Base-by-base conservation (phyloP, 1,140 invertebrate species). In the Pogonomyrmex californicus region DNA sequence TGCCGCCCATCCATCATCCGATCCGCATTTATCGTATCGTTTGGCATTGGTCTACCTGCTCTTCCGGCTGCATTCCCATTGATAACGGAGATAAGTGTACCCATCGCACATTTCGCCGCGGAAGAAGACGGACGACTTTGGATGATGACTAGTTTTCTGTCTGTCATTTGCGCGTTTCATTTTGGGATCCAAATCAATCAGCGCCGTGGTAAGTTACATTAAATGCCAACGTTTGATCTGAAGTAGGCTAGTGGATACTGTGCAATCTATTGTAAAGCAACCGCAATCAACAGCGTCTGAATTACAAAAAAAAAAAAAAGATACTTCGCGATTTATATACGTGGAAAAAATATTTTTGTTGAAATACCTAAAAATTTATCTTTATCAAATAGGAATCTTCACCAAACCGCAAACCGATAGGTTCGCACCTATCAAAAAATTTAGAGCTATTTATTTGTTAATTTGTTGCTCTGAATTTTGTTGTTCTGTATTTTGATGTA, bases 81-180 rank as follows among this genome's bases (percentile, higher is more conserved):
- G 89, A 91, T 91, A 91, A 91, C 71, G 81, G 86, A 90, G 88
- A 90, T 90, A 91, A 91, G 89, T 91, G 88, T 88, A 86, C 58
- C 77, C 86, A 88, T 88, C 81, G 86, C 56, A 12, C 86, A 41
- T 47, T 63, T 60, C 68, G 33, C 49, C n/a, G 41, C 41, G 62
- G 76, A 88, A 81, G 87, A 91, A 91, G 90, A 91, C 90, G 90
- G 63, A 91, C 88, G 89, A 91, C 87, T 91, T 79, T 66, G 86
- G 60, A 88, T 83, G 87, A 90, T 76, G 87, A 44, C 60, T 60
- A 58, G 51, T 90, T 87, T 62, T 73, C 68, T 36, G 51, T 82
- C 75, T 71, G 78, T 82, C 85, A 51, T 75, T 65, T 49, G 41
- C 60, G 58, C 68, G n/a, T 62, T 41, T 87, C 88, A 76, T 87